Percentiles rank a stretch among this genome's conserved stretches.
phyloP scores from a whole-genome alignment of 2,888 invertebrate genomes.

The Andrena flavipes region DNA sequence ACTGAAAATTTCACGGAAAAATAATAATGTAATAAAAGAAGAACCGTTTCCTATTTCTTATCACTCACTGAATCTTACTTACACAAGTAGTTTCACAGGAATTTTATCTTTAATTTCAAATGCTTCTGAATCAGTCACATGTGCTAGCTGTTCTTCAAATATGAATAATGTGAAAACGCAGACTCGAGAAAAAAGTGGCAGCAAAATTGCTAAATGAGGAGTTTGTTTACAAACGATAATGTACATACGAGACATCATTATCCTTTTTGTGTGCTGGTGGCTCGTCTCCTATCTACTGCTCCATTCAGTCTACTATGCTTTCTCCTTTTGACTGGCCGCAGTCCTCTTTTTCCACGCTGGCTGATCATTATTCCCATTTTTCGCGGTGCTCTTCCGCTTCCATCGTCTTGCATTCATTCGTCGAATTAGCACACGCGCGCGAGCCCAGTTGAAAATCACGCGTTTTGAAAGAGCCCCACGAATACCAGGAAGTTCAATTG shows the following conservation, averaged over 20 bases:
- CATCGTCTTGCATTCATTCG: constrained; percentile 19
- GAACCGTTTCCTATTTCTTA: too few relatives aligned
- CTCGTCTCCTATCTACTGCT: constrained; percentile 34
- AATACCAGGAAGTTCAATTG: too few relatives aligned
- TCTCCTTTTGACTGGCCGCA: not conserved
- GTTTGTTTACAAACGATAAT: constrained; percentile 65
- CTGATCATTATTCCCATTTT: constrained; percentile 22
- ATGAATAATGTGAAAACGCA: not conserved
- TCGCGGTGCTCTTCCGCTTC: constrained; percentile 12
- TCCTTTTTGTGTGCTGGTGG: constrained; percentile 44
- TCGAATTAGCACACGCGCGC: constrained; percentile 20
- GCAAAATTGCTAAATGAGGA: constrained; percentile 56
- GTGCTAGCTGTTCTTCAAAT: not conserved
- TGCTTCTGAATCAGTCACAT: not conserved
- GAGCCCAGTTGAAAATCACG: constrained; percentile 9
- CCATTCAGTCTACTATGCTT: constrained; percentile 27
- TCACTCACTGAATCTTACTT: too few relatives aligned
- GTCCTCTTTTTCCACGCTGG: not conserved
- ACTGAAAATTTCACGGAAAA: too few relatives aligned
- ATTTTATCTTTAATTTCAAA: not conserved
- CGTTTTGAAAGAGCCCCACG: too few relatives aligned
- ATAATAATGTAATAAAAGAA: too few relatives aligned
- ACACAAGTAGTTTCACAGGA: too few relatives aligned
- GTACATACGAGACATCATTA: constrained; percentile 63
- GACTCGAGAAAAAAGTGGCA: not conserved